Conservation (phyloP, 2,797 vertebrate species). For the Sternotherus odoratus region DNA sequence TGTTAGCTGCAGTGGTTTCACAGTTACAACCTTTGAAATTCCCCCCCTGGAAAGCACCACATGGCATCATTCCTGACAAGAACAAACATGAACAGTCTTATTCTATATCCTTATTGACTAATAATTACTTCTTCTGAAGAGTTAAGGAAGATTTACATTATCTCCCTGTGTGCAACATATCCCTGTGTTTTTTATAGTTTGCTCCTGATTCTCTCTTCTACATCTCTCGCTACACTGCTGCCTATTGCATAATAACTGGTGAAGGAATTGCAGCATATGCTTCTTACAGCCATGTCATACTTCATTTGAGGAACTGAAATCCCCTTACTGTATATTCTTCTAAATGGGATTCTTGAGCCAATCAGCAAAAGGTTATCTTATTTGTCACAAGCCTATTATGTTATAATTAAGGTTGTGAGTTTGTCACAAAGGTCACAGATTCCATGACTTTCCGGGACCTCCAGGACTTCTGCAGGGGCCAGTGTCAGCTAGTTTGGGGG, state of each 20-base stretch:
- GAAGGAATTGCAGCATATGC: not conserved
- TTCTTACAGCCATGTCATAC: not conserved
- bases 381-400: not conserved
- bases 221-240: not conserved
- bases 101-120: not conserved
- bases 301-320: not conserved
- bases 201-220: not conserved
- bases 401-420: not conserved
- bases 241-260: not conserved
- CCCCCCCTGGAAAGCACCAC: not conserved
- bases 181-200: not conserved
- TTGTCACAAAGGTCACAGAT: too few species aligned
- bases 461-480: too few species aligned
- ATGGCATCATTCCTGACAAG: slow-evolving; percentile 1
- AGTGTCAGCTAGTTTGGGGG: too few species aligned
- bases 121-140: not conserved
- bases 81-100: slow-evolving; percentile 13
- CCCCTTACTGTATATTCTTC: not conserved
- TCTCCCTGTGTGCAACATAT: not conserved
- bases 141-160: not conserved
- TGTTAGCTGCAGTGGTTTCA: not conserved
- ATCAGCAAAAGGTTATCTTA: not conserved
- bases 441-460: too few species aligned
- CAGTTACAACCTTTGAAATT: not conserved
- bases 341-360: not conserved